These are phyloP conservation scores for Chaenogobius annularis DNA, from an alignment of 2,113 vertebrate species.

Conservation along the genomic window DNA sequence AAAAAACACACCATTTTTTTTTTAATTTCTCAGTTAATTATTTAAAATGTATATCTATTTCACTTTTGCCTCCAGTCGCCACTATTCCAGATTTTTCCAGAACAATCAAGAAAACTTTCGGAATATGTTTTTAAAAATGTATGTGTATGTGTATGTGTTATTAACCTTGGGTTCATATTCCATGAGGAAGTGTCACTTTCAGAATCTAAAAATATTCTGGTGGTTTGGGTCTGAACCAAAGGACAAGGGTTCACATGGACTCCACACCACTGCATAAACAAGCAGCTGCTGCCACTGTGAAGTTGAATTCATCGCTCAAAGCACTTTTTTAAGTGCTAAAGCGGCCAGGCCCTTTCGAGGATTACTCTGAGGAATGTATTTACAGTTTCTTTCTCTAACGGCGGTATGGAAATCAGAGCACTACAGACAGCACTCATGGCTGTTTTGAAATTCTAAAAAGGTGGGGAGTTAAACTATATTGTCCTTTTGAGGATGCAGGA, in stretches of 20 bases:
- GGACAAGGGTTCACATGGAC: conserved; percentile 56
- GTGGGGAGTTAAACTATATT: conserved; percentile 86
- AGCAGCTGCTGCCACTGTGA: conserved; percentile 88
- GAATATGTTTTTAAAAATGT: no score
- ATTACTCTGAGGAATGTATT: conserved; percentile 97
- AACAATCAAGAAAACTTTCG: no score
- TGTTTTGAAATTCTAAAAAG: conserved; percentile 98
- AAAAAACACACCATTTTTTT: no score
- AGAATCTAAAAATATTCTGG: conserved; percentile 28
- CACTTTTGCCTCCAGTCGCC: no score
- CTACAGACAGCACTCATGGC: conserved; percentile 90
- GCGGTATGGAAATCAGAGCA: conserved; percentile 97
- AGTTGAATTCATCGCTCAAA: conserved; percentile 97
- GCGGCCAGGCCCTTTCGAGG: conserved; percentile 85
- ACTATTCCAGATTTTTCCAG: no score
- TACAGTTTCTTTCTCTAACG: conserved; percentile 91
- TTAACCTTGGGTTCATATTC: not conserved
- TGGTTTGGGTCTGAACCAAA: conserved; percentile 50
- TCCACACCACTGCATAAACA: conserved; percentile 85
- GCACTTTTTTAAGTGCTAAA: conserved; percentile 85
- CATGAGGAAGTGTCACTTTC: not conserved
- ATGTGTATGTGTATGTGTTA: no score
- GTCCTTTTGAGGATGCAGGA: conserved; percentile 91
- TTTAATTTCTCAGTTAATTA: no score
- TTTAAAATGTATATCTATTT: no score